These are phyloP conservation scores for Ibidorhyncha struthersii DNA, from an alignment of 2,113 vertebrate genomes.

Conservation along the genomic window DNA sequence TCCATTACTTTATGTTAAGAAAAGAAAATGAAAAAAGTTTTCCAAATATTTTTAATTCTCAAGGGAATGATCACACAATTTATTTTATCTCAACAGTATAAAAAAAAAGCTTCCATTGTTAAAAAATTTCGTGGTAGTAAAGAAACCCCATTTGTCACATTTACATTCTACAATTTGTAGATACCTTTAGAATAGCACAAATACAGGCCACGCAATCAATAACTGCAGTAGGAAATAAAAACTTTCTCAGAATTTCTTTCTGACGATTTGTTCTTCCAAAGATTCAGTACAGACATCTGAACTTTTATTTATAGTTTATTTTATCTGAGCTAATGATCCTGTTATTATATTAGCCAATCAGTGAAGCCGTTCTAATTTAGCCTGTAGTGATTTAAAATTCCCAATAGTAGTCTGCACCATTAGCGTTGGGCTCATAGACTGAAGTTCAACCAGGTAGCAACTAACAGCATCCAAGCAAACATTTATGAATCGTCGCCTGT, in stretches of 20 bases:
- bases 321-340: background rate
- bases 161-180: slow-evolving; percentile 48
- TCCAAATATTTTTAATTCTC: slow-evolving; percentile 33
- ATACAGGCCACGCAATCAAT: background rate
- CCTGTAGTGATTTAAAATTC: slow-evolving; percentile 95
- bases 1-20: background rate
- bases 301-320: slow-evolving; percentile 42
- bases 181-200: slow-evolving; percentile 18
- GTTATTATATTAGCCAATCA: slow-evolving; percentile 63
- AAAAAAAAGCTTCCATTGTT: background rate
- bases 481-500: slow-evolving; percentile 91
- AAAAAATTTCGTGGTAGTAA: slow-evolving; percentile 27
- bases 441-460: slow-evolving; percentile 94
- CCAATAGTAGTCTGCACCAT: slow-evolving; percentile 85
- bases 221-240: background rate
- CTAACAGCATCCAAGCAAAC: slow-evolving; percentile 93
- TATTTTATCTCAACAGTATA: slow-evolving; percentile 21
- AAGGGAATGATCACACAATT: background rate
- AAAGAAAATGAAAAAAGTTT: background rate
- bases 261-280: slow-evolving; percentile 23
- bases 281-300: background rate
- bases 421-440: slow-evolving; percentile 87
- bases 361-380: slow-evolving; percentile 91
- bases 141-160: slow-evolving; percentile 39
- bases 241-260: background rate